Evolutionary conservation across 1,140 invertebrate genomes (phyloP).

Genomic region (Andrena cerasifolii): DNA sequence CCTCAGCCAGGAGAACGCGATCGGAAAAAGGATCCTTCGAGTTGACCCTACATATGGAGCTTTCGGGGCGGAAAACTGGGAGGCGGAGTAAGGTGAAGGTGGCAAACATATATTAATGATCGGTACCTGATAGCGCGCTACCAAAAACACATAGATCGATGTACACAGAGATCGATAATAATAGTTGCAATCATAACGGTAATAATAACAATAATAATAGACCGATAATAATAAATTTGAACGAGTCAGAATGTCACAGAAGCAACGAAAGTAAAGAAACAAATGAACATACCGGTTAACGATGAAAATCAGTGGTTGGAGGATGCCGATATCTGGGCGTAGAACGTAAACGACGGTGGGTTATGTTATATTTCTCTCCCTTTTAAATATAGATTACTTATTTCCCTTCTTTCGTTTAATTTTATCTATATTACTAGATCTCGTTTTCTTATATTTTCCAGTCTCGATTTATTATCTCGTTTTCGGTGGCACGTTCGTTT

Average conservation of each 20-base stretch:
- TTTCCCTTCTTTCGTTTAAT: slow-evolving; percentile 8
- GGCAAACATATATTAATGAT: slow-evolving; percentile 56
- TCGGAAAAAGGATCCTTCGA: slow-evolving; percentile 25
- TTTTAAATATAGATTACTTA: slow-evolving; percentile 21
- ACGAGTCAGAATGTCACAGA: slow-evolving; percentile 59
- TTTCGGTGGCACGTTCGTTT: slow-evolving; percentile 18
- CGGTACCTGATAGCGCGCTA: slow-evolving; percentile 39
- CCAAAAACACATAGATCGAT: slow-evolving; percentile 50
- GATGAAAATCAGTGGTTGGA: slow-evolving; percentile 81
- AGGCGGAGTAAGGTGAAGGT: not conserved
- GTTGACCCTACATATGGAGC: slow-evolving; percentile 23
- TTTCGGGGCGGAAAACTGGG: slow-evolving; percentile 2
- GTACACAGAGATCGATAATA: slow-evolving; percentile 52
- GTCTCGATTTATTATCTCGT: slow-evolving; percentile 19
- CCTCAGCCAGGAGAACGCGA: slow-evolving; percentile 39
- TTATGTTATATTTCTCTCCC: slow-evolving; percentile 35
- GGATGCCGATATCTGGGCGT: slow-evolving; percentile 78
- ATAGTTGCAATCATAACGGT: slow-evolving; percentile 61
- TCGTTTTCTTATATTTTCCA: slow-evolving; percentile 17
- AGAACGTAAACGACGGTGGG: slow-evolving; percentile 76
- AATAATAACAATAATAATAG: slow-evolving; percentile 69
- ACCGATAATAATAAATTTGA: slow-evolving; percentile 70
- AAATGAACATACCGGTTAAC: slow-evolving; percentile 82
- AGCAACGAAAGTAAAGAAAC: slow-evolving; percentile 81
- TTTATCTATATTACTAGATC: slow-evolving; percentile 38